phyloP scores from a whole-genome alignment of 1,140 invertebrate genomes.

The Drosophila insularis region DNA sequence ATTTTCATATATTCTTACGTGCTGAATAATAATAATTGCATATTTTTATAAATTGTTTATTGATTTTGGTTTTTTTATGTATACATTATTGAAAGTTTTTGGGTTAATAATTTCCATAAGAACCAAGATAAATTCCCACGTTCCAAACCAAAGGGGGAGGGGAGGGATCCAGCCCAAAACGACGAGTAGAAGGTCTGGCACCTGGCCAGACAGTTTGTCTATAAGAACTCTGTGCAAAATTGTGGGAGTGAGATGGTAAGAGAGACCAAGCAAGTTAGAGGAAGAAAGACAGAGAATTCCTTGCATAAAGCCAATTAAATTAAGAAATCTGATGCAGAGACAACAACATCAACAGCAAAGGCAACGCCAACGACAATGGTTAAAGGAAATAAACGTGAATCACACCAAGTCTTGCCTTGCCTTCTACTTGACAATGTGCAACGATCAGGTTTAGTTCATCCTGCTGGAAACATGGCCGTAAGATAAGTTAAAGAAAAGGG shows the following conservation, averaged over 20 bases:
- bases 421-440: conserved; percentile 8
- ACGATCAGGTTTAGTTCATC: neutral
- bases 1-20: conserved; percentile 1
- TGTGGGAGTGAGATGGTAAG: neutral
- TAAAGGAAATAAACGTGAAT: conserved; percentile 63
- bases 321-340: conserved; percentile 77
- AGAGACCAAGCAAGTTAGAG: neutral
- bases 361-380: conserved; percentile 3
- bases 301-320: conserved; percentile 81
- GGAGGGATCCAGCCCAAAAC: neutral
- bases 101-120: neutral
- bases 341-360: conserved; percentile 39
- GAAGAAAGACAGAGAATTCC: conserved; percentile 41
- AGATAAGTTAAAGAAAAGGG: neutral
- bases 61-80: neutral
- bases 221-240: conserved; percentile 45
- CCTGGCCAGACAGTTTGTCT: conserved; percentile 73
- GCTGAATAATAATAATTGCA: neutral
- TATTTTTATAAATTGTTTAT: neutral
- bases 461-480: neutral
- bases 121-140: conserved; percentile 36
- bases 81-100: neutral
- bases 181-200: conserved; percentile 28
- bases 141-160: neutral
- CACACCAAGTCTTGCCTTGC: conserved; percentile 36